phyloP scores from a whole-genome alignment of 2,113 vertebrate species.

The Sapajus apella region DNA sequence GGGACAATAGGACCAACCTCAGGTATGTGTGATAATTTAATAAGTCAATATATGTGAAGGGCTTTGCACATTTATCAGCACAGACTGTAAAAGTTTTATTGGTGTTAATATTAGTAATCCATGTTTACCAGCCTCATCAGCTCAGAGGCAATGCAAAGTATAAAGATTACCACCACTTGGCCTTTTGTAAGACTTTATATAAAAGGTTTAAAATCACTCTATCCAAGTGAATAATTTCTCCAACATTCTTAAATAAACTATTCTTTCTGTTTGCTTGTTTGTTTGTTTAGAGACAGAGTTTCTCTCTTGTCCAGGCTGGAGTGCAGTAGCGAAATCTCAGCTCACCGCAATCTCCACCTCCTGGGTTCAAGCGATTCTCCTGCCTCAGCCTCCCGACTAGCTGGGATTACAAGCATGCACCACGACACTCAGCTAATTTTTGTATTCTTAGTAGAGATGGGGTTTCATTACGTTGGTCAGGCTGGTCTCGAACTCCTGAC shows the following conservation, averaged over 20 bases:
- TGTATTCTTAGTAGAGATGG: too few relatives aligned
- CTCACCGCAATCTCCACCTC: too few relatives aligned
- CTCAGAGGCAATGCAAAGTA: background rate
- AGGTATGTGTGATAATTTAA: background rate
- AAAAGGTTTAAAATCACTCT: background rate
- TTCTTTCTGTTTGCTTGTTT: background rate
- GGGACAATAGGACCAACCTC: background rate
- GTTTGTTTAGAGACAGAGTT: too few relatives aligned
- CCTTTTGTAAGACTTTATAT: background rate
- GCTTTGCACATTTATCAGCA: background rate
- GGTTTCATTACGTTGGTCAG: too few relatives aligned
- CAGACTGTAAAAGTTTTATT: background rate
- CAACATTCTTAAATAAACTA: background rate
- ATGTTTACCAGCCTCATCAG: background rate
- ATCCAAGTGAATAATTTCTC: background rate
- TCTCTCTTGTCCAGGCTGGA: too few relatives aligned
- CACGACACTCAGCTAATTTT: too few relatives aligned
- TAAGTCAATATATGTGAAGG: background rate
- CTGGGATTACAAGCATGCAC: too few relatives aligned
- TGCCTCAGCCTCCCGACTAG: too few relatives aligned
- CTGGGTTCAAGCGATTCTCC: too few relatives aligned
- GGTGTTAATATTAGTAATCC: background rate
- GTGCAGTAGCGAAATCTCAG: too few relatives aligned
- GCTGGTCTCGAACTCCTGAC: too few relatives aligned
- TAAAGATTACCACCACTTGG: background rate